These are phyloP conservation scores for Catharus bicknelli DNA, from an alignment of 2,113 vertebrate species.

Conservation along the genomic window DNA sequence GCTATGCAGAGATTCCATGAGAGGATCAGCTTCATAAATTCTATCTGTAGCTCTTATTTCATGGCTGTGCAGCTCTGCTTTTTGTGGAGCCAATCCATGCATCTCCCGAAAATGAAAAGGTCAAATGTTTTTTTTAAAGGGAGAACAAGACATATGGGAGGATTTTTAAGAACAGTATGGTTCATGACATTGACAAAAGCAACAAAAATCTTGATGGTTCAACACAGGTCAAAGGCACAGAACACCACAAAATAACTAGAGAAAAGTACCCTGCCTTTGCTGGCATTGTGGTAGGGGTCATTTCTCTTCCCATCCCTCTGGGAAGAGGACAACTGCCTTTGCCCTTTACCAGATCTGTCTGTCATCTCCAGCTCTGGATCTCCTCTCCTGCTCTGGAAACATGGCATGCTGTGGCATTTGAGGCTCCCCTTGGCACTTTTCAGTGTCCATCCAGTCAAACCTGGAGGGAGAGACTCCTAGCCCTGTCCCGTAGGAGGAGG, in stretches of 20 bases:
- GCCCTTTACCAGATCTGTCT: neutral
- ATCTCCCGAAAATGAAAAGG: neutral
- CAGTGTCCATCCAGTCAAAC: neutral
- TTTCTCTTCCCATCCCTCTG: neutral
- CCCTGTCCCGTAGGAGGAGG: neutral
- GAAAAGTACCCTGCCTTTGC: neutral
- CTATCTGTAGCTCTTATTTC: neutral
- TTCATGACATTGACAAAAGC: neutral
- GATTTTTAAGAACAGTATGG: neutral
- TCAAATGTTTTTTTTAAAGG: neutral
- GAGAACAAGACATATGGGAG: neutral
- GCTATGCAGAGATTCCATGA: neutral
- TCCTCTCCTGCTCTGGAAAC: neutral
- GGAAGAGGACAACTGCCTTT: neutral
- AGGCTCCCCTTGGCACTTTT: neutral
- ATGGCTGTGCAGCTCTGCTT: neutral
- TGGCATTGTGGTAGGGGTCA: no score
- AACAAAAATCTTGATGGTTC: neutral
- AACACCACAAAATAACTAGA: neutral
- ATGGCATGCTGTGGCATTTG: rapidly evolving
- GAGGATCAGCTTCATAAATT: neutral
- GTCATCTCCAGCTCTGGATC: neutral
- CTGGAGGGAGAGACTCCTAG: neutral
- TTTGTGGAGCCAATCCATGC: neutral
- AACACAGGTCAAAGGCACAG: neutral